A percentile compares a stretch with the other conserved stretches of the same genome.
These are phyloP conservation scores for Amphipyra berbera DNA, from an alignment of 2,888 invertebrate genomes.

Conservation along the genomic window DNA sequence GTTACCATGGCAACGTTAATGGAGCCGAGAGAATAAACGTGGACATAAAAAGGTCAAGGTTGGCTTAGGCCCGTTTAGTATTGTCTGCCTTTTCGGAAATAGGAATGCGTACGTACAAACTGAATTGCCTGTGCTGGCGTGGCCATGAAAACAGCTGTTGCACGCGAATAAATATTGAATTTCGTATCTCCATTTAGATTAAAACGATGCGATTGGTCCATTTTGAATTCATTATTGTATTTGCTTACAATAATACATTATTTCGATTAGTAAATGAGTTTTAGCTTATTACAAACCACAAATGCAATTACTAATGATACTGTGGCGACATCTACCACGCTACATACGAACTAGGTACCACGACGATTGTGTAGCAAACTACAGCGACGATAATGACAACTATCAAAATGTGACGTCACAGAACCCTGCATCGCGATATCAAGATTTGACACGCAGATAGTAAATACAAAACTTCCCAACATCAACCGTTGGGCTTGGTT, in stretches of 20 bases:
- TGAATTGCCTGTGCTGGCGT: conserved; percentile 52
- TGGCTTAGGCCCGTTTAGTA: conserved; percentile 56
- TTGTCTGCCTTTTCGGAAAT: conserved; percentile 61
- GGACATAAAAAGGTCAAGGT: conserved; percentile 63
- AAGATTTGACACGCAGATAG: no score
- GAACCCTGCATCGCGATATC: no score
- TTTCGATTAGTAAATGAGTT: not conserved
- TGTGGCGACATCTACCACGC: no score
- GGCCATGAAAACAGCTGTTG: conserved; percentile 43
- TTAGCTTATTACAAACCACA: no score
- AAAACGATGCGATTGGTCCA: not conserved
- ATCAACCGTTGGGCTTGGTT: no score
- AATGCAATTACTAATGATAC: no score
- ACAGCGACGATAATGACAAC: no score
- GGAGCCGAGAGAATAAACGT: conserved; percentile 45
- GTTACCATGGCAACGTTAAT: conserved; percentile 48
- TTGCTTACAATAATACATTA: not conserved
- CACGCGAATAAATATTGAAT: conserved; percentile 2
- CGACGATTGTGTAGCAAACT: no score
- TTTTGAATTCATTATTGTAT: no score
- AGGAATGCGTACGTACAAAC: conserved; percentile 61
- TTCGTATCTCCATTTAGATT: conserved; percentile 9
- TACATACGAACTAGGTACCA: no score
- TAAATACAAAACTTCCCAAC: no score
- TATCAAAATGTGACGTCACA: no score